Evolutionary conservation across 2,888 invertebrate species (phyloP), one percentile per base, ranked within the genome.

Genomic region (Arrhopalites spinosus): DNA sequence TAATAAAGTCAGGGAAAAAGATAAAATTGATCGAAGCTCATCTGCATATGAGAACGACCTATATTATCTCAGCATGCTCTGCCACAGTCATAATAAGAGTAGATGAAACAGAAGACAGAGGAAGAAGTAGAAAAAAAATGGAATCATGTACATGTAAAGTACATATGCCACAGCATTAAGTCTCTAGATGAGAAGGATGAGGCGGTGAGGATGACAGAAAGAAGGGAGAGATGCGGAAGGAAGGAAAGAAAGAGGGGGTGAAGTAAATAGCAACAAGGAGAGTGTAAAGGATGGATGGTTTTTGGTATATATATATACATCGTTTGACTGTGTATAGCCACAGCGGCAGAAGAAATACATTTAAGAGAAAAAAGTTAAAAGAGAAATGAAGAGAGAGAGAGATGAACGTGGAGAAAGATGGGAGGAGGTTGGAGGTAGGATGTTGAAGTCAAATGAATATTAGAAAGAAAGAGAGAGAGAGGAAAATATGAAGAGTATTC

Each of bases 381-480:
- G 27, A 61, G 29, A 29, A 29, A 29, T 29, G 1, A 27, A 61
- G 61, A 27, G 27, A 13, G 5, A 27, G 15, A 61, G 61, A 61
- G 20, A 61, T 61, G 61, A 1, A 53, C 47, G 23, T 53, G 53
- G 8, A 3, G 7, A 8, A 23, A 23, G 20, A 23, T 59, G 23
- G 25, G 25, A n/a, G n/a, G n/a, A n/a, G 59, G 25, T 59, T 59
- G 50, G 17, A 23, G 59, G 59, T 59, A 23, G 13, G 23, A 36
- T 36, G 36, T 25, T 59, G 5, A 27, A 59, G 59, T 59, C 59
- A 59, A 59, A 59, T 59, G 59, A 27, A 59, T 59, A 59, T 59
- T 70, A 73, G 68, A 45, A 74, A 71, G 74, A 77, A 76, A 77
- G 63, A 73, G 74, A 45, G n/a, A n/a, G 75, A 72, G 50, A 59